Evolutionary conservation across 2,797 vertebrate genomes (phyloP).

Genomic region (Clarias pachynema): DNA sequence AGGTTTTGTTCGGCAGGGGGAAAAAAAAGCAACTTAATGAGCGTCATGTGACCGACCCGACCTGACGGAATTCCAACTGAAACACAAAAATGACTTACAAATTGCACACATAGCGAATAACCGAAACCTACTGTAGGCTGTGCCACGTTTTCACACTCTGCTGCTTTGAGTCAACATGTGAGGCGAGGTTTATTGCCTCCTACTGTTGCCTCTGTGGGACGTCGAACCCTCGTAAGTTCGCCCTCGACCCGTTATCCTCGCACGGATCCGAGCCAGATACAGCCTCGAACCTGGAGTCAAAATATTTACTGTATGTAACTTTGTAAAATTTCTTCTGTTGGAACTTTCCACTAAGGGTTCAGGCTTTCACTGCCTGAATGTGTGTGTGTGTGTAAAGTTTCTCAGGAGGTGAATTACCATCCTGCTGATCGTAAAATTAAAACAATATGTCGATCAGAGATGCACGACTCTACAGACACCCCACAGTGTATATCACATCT

Average conservation of each 20-base stretch:
- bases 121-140: background rate
- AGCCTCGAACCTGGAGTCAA: conserved; percentile 8
- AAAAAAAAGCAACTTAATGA: background rate
- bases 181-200: conserved; percentile 15
- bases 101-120: background rate
- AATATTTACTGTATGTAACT: conserved; percentile 19
- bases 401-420: background rate
- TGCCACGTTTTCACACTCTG: conserved; percentile 32
- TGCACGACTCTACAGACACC: background rate
- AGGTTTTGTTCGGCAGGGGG: background rate
- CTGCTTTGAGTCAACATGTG: conserved; percentile 31
- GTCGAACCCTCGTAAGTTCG: conserved; percentile 18
- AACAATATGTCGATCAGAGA: background rate
- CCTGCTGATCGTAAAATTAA: background rate
- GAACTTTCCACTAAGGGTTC: conserved; percentile 17
- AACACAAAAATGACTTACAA: conserved; percentile 4
- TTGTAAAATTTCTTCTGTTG: conserved; percentile 10
- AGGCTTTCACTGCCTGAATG: background rate
- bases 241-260: conserved; percentile 25
- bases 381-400: background rate
- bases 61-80: conserved; percentile 14
- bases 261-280: conserved; percentile 27
- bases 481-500: background rate
- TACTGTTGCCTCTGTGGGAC: conserved; percentile 18
- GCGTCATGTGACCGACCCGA: background rate